Base-by-base conservation (phyloP, 2,888 invertebrate genomes). In the Theodoxus fluviatilis region DNA sequence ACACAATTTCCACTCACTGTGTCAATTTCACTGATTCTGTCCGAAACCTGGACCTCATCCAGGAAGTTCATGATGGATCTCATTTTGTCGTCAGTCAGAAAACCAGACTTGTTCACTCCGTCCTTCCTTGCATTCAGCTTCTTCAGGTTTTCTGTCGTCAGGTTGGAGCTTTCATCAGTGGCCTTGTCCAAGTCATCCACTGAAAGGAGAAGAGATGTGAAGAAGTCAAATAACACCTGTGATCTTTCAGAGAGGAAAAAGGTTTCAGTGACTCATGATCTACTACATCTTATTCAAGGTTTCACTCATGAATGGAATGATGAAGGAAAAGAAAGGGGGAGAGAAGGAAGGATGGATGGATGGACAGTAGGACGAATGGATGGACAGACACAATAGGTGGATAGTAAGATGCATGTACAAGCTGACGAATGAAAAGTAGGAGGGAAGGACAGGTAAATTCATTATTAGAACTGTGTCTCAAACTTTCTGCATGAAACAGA, bases 61-160 rank as follows among this genome's bases (percentile, higher is more conserved):
- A 87, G 78, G 73, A 86, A 87, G 31, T 80, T 78, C 77, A 87
- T 83, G 64, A 87, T 87, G 70, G 83, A 84, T 69, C 79, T 79
- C 68, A 86, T 79, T 71, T 86, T 86, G 74, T 84, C 84, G 71
- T 85, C 84, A 0, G 83, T 78, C 47, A 86, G 76, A 38, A 80
- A 76, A 6, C 82, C 83, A 61, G 79, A 79, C 67, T 76, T 80
- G 35, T 76, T 76, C 43, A 81, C 71, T n/a, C 73, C 81, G 37
- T 81, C 79, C 47, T 81, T 81, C 31, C 73, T 68, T 47, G 76
- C 74, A 69, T 81, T 80, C 6, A 84, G 73, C 69, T 78, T 79
- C 69, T 82, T 77, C 22, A 85, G 72, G 65, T 81, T 83, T 52
- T 84, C 83, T 18, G 80, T 80, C 47, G 83, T 82, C 66, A 85